Evolutionary conservation across 2,797 vertebrate species (phyloP).

Genomic region (Anas georgica): DNA sequence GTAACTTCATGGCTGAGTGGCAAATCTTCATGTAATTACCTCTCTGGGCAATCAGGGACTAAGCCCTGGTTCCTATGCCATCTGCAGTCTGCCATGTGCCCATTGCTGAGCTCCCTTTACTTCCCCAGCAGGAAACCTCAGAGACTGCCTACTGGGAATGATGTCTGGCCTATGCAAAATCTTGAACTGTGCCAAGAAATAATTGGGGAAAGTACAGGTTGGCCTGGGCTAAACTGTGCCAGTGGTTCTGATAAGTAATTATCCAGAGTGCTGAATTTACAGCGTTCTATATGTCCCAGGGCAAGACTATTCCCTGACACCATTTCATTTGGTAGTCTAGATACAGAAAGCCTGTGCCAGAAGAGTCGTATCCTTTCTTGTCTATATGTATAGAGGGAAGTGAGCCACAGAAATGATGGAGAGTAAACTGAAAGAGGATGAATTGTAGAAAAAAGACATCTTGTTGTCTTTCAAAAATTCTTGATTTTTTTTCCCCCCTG

Average conservation of each 20-base stretch:
- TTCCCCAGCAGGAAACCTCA: neutral
- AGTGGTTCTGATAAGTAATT: neutral
- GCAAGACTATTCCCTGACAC: neutral
- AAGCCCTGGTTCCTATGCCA: neutral
- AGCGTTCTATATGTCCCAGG: neutral
- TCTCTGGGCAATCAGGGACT: neutral
- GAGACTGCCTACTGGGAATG: neutral
- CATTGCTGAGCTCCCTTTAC: neutral
- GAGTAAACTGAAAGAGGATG: neutral
- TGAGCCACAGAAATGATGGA: neutral
- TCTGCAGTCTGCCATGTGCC: neutral
- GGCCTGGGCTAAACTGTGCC: neutral
- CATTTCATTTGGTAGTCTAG: neutral
- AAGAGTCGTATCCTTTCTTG: neutral
- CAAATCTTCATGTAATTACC: neutral
- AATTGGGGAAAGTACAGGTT: neutral
- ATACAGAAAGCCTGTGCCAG: neutral
- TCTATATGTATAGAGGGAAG: neutral
- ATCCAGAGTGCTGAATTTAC: neutral
- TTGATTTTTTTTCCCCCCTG: neutral
- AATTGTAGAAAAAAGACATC: neutral
- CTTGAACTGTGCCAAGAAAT: neutral
- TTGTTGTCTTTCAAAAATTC: neutral
- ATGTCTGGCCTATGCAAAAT: neutral
- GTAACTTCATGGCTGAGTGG: neutral